These are phyloP conservation scores for Coenonympha arcania DNA, from an alignment of 2,888 invertebrate genomes.

Conservation along the genomic window DNA sequence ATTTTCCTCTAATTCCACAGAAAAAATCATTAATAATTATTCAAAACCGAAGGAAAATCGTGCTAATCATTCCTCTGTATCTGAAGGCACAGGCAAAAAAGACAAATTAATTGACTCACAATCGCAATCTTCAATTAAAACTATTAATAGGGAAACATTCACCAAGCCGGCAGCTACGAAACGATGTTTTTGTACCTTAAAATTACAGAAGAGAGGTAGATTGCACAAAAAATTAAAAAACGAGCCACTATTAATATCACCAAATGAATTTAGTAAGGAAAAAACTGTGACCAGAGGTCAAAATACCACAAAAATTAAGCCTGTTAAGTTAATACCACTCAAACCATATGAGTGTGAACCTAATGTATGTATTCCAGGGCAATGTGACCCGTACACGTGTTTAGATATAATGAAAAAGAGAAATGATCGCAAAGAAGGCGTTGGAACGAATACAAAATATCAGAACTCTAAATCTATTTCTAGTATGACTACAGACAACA, in stretches of 20 bases:
- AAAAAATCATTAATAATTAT: no score
- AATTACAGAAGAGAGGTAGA: constrained; percentile 30
- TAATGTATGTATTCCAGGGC: constrained; percentile 32
- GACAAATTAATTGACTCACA: constrained; percentile 22
- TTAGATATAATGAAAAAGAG: constrained; percentile 32
- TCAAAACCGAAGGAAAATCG: no score
- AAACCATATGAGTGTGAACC: constrained; percentile 38
- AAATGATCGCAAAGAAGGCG: constrained; percentile 14
- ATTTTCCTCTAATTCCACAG: no score
- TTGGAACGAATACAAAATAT: constrained; percentile 10
- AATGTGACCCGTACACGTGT: constrained; percentile 36
- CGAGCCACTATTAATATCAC: neutral
- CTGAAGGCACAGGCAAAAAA: constrained; percentile 14
- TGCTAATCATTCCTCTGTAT: neutral
- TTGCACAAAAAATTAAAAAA: constrained; percentile 14
- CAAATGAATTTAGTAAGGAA: constrained; percentile 1
- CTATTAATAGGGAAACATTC: constrained; percentile 24
- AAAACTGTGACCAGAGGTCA: constrained; percentile 27
- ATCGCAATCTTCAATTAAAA: constrained; percentile 12
- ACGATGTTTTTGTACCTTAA: constrained; percentile 41
- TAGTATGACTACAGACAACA: constrained; percentile 11
- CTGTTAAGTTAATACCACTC: constrained; percentile 12
- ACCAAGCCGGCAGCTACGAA: constrained; percentile 25
- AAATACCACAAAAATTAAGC: constrained; percentile 20
- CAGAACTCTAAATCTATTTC: constrained; percentile 11